Evolutionary conservation across 1,140 invertebrate species (phyloP), one percentile per base, ranked within the genome.

Genomic region (Euglossa dilemma): DNA sequence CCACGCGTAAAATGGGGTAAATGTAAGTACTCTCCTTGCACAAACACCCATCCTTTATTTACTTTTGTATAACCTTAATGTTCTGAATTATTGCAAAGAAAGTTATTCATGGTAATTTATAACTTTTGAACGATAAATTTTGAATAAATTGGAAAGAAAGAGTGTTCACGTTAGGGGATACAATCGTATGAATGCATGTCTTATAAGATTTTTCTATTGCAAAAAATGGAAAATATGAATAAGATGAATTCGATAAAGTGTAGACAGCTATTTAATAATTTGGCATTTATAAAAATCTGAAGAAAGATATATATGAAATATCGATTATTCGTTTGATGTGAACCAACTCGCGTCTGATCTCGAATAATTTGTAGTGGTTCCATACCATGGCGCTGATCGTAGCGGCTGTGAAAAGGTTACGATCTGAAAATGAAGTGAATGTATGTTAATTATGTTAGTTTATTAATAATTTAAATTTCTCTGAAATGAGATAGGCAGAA

Each of bases 31-130:
- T 63, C 47, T 80, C 61, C 78, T 84, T 23, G 69, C 11, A 50
- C 83, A 84, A 4, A 84, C 69, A 4, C 77, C 83, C 83, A 84
- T 84, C 66, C 5, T 61, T 63, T 14, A 12, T 23, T 5, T 25
- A 7, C 18, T 57, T 16, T 81, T 25, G 14, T n/a, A 3, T 28
- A 72, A 80, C 57, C n/a, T 23, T n/a, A 9, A 52, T 28, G 7
- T 16, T 69, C 12, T 4, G 45, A 25, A 56, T 18, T 45, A 16
- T 43, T 50, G 6, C 8, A 59, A 16, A 18, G 23, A 4, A 12
- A 6, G 20, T 16, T 8, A 6, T 18, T 2, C 14, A 81, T 67
- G 14, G 18, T 57, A 50, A 14, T 9, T 81, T 16, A 23, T 18
- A 2, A 54, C 18, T 16, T 43, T 25, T 75, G 20, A 0, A 28